phyloP scores from a whole-genome alignment of 2,797 vertebrate species.

The Premnoplex brunnescens region DNA sequence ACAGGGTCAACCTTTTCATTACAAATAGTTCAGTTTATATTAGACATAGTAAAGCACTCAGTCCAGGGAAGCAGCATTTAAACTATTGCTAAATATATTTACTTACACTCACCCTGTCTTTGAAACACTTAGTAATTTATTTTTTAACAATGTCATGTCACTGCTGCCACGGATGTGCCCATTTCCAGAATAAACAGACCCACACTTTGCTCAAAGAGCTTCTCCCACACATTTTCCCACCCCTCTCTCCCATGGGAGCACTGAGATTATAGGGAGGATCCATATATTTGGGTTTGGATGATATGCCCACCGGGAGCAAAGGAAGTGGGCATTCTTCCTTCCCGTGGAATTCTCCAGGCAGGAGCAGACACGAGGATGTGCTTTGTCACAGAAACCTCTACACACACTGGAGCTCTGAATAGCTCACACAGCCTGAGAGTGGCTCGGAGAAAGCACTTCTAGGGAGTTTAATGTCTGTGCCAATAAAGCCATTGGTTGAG shows the following conservation, averaged over 20 bases:
- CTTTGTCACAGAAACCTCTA: background rate
- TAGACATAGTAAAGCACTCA: background rate
- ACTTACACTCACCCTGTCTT: background rate
- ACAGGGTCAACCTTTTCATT: background rate
- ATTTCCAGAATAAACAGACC: background rate
- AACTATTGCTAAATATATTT: background rate
- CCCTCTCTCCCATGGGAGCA: background rate
- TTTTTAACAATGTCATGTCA: background rate
- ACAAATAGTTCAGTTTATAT: background rate
- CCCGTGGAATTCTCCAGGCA: background rate
- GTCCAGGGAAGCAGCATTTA: background rate
- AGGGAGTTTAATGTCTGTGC: background rate
- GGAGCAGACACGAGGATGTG: background rate
- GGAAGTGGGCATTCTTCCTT: background rate
- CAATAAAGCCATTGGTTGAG: slow-evolving; percentile 2
- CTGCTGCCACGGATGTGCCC: background rate
- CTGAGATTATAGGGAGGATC: background rate
- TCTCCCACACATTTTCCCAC: background rate
- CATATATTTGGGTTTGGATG: background rate
- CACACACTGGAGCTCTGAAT: background rate
- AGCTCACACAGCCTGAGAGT: background rate
- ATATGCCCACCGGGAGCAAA: background rate
- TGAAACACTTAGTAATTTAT: background rate
- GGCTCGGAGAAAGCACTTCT: background rate
- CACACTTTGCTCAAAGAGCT: background rate